Conservation (phyloP, 2,797 vertebrate species). For the Peromyscus aztecus region DNA sequence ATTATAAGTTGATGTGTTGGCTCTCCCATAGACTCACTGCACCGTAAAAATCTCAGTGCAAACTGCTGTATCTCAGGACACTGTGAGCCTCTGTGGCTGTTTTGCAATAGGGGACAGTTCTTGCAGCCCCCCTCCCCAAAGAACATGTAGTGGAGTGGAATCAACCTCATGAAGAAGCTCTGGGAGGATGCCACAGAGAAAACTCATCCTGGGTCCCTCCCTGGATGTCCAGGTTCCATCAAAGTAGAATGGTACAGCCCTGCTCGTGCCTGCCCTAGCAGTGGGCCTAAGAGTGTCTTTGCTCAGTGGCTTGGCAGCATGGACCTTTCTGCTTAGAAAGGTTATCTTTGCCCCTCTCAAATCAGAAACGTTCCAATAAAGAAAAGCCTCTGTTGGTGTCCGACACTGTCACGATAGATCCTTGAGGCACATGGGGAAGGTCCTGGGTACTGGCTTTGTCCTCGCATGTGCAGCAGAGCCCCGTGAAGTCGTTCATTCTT, state of each 20-base stretch:
- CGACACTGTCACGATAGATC: fast-evolving
- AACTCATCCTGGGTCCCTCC: not conserved
- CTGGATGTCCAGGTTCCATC: not conserved
- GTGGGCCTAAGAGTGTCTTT: not conserved
- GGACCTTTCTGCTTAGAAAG: not conserved
- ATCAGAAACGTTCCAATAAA: not conserved
- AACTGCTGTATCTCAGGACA: not conserved
- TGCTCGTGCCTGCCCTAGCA: not conserved
- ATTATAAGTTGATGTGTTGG: not conserved
- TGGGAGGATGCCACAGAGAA: not conserved
- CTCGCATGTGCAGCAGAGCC: not conserved
- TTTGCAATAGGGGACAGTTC: not conserved
- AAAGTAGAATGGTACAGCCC: not conserved
- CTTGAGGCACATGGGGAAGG: not conserved
- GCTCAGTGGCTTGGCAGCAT: not conserved
- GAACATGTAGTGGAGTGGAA: not conserved
- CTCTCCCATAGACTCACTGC: too few species aligned
- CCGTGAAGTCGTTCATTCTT: not conserved
- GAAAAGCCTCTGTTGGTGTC: not conserved
- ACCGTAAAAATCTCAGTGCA: not conserved
- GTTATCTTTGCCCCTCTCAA: not conserved
- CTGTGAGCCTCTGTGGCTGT: not conserved
- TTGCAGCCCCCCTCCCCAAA: not conserved
- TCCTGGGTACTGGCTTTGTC: too few species aligned
- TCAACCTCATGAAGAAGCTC: not conserved